Base-by-base conservation (phyloP, 2,113 vertebrate species). In the Pseudopodoces humilis region DNA sequence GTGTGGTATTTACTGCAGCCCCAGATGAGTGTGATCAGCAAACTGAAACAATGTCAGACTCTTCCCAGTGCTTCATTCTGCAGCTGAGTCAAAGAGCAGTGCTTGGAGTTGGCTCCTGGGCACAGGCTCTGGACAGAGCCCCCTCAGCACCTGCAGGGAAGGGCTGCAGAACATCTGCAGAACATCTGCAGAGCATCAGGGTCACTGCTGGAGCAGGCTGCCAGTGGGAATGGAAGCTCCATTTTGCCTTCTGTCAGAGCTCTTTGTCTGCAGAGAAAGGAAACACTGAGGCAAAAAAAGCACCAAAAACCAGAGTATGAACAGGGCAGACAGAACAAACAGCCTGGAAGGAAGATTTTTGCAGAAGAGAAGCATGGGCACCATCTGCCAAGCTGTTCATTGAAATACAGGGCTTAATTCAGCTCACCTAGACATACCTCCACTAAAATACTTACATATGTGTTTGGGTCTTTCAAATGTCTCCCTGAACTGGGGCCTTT, bases 401-500 rank as follows among this genome's bases (percentile, higher is more conserved):
- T 93, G 82, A 91, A 86, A 86, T 60, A 63, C 18, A 86, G 41
- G 43, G 46, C 69, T 93, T 75, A 81, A 62, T 79, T 95, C 53
- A 62, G 31, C 75, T 91, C 87, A 92, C 80, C 69, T 76, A 91
- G 75, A 72, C 55, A 76, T 74, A 75, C 35, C 56, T 92, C 41
- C 58, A 62, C 78, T 91, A 70, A 95, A 95, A 82, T 69, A 79
- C 86, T 91, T 92, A 44, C 86, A 76, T 81, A 52, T 94, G 92
- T 63, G 31, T 56, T 92, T 59, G 80, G 65, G 89, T 92, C 89
- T 94, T 96, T 95, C 75, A 80, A 89, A 83, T 91, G 44, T 47
- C 83, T 77, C 21, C 19, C 82, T 96, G 91, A 93, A 95, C 52
- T 93, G 85, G 43, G 63, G 30, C 59, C 55, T 80, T 94, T 90